Evolutionary conservation across 2,888 invertebrate genomes (phyloP), one percentile per base, ranked within the genome.

Genomic region (Leptura quadrifasciata): DNA sequence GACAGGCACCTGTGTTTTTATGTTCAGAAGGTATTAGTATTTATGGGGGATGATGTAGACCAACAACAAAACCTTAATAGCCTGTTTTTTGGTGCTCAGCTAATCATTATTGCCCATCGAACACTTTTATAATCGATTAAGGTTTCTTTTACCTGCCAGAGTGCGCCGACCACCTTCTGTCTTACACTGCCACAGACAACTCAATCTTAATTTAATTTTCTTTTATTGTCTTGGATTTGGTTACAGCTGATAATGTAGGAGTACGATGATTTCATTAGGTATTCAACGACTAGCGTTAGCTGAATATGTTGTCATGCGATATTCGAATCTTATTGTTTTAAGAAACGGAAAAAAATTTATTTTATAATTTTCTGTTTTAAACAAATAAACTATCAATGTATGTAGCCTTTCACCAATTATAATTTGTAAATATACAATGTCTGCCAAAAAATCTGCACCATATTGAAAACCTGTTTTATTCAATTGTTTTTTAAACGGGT

Each of bases 101-200:
- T 85, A 86, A 86, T 86, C 85, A 78, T 84, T 84, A 85, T 84
- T 83, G 81, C 78, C 81, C 85, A 86, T 86, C 86, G 85, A 86
- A 86, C 85, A 86, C 84, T 85, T 85, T 85, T 81, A 82, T 81
- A 84, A 85, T 85, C 85, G 86, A 86, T 86, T 85, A 86, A 76
- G 80, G 72, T 75, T 76, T 80, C 81, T 82, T 83, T 80, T 86
- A 86, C 86, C 86, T 86, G 85, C 47, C 74, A 21, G 47, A 6
- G 69, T 67, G 63, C 63, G 60, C 76, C 84, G 83, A 79, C 80
- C 78, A 83, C 84, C 86, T 85, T 84, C 84, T 85, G 85, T 84
- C 79, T 83, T 83, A 82, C 83, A 82, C 84, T 67, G 68, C 61
- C 77, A 72, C 74, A 76, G 80, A 85, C 83, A 83, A 80, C 84